These are phyloP conservation scores for Amitus sp. DNA, from an alignment of 2,888 invertebrate species.

Conservation along the genomic window DNA sequence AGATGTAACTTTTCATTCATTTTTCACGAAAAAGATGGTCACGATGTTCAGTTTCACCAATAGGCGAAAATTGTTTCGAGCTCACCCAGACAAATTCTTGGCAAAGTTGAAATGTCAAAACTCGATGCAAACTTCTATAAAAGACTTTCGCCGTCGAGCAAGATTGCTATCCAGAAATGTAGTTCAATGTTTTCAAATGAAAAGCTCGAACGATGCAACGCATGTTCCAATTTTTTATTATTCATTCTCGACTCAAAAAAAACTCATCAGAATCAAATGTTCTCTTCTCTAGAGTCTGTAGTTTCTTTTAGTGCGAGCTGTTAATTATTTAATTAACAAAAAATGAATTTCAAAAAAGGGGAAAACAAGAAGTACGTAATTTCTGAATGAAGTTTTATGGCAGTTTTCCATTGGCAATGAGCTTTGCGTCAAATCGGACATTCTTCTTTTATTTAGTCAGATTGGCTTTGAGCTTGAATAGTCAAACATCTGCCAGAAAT, in stretches of 20 bases:
- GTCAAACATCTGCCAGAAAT: slow-evolving; percentile 31
- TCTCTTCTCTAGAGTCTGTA: no score
- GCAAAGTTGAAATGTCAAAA: slow-evolving; percentile 24
- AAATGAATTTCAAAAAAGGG: neutral
- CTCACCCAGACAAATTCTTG: neutral
- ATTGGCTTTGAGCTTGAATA: slow-evolving; percentile 22
- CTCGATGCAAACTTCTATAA: slow-evolving; percentile 30
- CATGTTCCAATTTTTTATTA: neutral
- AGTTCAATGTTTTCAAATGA: slow-evolving; percentile 29
- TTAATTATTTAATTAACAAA: neutral
- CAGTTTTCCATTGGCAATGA: slow-evolving; percentile 13
- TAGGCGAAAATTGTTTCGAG: slow-evolving; percentile 23
- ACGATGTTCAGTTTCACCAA: slow-evolving; percentile 1
- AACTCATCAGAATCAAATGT: neutral
- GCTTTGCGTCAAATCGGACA: neutral
- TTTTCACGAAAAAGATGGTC: slow-evolving; percentile 1
- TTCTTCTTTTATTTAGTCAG: slow-evolving; percentile 11
- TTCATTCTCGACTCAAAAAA: neutral
- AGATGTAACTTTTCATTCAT: slow-evolving; percentile 4
- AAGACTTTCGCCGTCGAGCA: slow-evolving; percentile 13
- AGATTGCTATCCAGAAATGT: neutral
- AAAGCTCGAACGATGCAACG: neutral
- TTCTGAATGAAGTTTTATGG: slow-evolving; percentile 17
- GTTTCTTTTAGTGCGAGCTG: no score
- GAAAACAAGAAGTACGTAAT: slow-evolving; percentile 5